phyloP scores from a whole-genome alignment of 23 tunicate species.

The Phallusia fumigata region DNA sequence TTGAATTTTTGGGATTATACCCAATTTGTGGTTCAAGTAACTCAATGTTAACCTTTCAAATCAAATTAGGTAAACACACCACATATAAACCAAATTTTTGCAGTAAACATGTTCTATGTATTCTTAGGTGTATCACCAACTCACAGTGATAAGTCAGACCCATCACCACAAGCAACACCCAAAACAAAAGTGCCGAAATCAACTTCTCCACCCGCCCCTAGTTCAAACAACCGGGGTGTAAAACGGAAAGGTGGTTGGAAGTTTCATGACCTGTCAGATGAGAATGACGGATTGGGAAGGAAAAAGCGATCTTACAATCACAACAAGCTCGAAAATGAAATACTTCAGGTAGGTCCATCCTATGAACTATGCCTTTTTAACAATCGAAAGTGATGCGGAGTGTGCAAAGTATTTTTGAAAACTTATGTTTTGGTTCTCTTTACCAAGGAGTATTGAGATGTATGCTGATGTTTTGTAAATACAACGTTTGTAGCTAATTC shows the following conservation, averaged over 20 bases:
- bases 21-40: too few relatives aligned
- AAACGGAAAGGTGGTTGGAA: constrained; percentile 85
- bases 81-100: too few relatives aligned
- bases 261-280: constrained; percentile 85
- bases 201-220: background rate
- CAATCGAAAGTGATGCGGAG: too few relatives aligned
- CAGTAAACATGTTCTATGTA: too few relatives aligned
- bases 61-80: too few relatives aligned
- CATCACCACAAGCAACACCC: background rate
- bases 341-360: constrained; percentile 48
- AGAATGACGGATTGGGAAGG: constrained; percentile 60
- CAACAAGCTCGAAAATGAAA: constrained; percentile 71
- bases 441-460: too few relatives aligned
- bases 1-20: too few relatives aligned
- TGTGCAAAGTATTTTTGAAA: too few relatives aligned
- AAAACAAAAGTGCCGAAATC: background rate
- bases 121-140: background rate
- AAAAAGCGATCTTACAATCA: constrained; percentile 68
- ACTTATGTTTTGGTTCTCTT: too few relatives aligned
- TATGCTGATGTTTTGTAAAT: too few relatives aligned
- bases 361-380: background rate
- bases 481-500: too few relatives aligned
- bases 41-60: too few relatives aligned
- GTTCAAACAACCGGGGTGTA: constrained; percentile 8
- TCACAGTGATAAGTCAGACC: background rate